Percentiles rank a stretch among this genome's conserved stretches.
Conservation (phyloP, 2,888 invertebrate genomes). For the Melitaea athalia region DNA sequence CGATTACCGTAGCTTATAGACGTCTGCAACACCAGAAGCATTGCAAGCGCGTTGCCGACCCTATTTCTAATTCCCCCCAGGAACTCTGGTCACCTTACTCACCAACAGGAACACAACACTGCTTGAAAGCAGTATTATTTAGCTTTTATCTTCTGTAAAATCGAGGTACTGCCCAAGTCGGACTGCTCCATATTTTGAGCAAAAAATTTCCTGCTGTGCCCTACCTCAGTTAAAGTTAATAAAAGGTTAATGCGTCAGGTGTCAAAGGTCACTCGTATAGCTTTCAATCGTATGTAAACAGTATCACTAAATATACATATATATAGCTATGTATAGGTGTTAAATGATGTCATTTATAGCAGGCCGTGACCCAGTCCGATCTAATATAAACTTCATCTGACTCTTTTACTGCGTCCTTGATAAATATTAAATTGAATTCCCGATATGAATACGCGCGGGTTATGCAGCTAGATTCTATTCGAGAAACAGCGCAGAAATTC, state of each 20-base stretch:
- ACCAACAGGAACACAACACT: too few species aligned
- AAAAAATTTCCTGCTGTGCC: too few species aligned
- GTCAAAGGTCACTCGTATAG: slow-evolving; percentile 18
- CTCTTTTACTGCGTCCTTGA: slow-evolving; percentile 5
- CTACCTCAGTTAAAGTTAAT: too few species aligned
- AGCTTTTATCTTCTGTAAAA: too few species aligned
- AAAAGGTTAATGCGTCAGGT: slow-evolving; percentile 8
- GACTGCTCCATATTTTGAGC: too few species aligned
- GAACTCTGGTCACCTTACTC: too few species aligned
- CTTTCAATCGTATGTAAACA: slow-evolving; percentile 19
- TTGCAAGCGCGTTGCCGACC: too few species aligned
- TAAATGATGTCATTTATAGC: slow-evolving; percentile 18
- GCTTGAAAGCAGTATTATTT: too few species aligned
- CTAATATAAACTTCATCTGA: slow-evolving; percentile 14
- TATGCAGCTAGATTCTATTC: neutral
- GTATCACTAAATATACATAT: neutral
- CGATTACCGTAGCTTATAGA: too few species aligned
- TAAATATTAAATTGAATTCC: slow-evolving; percentile 15
- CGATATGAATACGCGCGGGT: slow-evolving; percentile 8
- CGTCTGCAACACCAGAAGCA: too few species aligned
- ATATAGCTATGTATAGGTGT: neutral
- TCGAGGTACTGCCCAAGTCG: too few species aligned
- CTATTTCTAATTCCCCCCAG: too few species aligned
- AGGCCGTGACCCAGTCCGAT: slow-evolving; percentile 8
- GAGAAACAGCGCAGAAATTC: neutral